Evolutionary conservation across 1,140 invertebrate genomes (phyloP).

Genomic region (Eurosta solidaginis): DNA sequence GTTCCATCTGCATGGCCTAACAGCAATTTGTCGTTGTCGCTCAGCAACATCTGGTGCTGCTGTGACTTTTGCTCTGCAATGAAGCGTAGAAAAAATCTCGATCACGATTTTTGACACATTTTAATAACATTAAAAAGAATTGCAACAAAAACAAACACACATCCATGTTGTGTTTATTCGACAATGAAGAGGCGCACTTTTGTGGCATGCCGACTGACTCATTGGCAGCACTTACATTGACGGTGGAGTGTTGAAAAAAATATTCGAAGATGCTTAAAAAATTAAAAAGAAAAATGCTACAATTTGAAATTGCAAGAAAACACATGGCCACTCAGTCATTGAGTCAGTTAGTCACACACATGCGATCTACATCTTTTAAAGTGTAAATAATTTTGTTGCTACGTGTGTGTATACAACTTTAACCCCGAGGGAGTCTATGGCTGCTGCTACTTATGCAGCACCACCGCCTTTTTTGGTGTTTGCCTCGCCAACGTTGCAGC

Average conservation of each 20-base stretch:
- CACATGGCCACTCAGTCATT: neutral
- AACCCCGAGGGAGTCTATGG: neutral
- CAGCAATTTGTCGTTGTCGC: slow-evolving; percentile 21
- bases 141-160: neutral
- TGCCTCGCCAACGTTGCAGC: neutral
- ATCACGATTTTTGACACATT: slow-evolving; percentile 26
- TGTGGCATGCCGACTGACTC: neutral
- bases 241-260: neutral
- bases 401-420: neutral
- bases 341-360: neutral
- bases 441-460: neutral
- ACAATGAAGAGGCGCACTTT: neutral
- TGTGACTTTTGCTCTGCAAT: neutral
- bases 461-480: neutral
- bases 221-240: neutral
- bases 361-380: neutral
- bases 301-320: neutral
- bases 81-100: neutral
- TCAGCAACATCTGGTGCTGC: neutral
- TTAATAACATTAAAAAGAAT: slow-evolving; percentile 2
- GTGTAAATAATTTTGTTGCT: neutral
- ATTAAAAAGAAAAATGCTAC: slow-evolving; percentile 5
- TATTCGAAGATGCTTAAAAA: no score
- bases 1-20: neutral
- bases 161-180: neutral